Conservation (phyloP, 1,140 invertebrate species). For the Drosophila auraria region DNA sequence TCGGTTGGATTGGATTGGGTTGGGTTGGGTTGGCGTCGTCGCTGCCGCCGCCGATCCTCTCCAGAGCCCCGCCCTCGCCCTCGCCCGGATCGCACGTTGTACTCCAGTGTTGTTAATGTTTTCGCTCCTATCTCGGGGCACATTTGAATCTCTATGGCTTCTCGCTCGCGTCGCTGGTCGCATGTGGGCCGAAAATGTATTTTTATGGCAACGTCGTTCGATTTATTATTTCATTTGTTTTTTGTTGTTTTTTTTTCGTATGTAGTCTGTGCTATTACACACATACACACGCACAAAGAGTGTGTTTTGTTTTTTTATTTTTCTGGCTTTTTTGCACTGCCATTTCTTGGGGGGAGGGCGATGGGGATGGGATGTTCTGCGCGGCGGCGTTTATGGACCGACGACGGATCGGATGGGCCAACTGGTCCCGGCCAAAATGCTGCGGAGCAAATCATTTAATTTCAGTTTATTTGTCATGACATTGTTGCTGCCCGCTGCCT, state of each 20-base stretch:
- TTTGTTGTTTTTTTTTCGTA: conserved; percentile 8
- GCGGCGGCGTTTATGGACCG: conserved; percentile 23
- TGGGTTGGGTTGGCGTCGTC: neutral
- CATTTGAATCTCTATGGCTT: conserved; percentile 78
- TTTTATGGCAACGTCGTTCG: conserved; percentile 77
- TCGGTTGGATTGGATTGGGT: conserved; percentile 13
- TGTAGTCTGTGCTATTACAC: conserved; percentile 23
- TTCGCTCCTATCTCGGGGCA: conserved; percentile 64
- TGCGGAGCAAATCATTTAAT: conserved; percentile 56
- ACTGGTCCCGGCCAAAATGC: conserved; percentile 39
- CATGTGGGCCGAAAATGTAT: conserved; percentile 81
- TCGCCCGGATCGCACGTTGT: conserved; percentile 53
- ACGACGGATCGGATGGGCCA: conserved; percentile 35
- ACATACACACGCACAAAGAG: conserved; percentile 12
- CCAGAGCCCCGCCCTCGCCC: conserved; percentile 32
- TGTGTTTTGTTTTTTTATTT: conserved; percentile 5
- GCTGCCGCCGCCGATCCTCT: neutral
- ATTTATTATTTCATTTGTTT: conserved; percentile 52
- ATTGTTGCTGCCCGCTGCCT: conserved; percentile 37
- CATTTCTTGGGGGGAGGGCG: conserved; percentile 34
- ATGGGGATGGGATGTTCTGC: conserved; percentile 27
- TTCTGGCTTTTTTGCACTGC: conserved; percentile 12
- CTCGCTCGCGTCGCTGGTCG: conserved; percentile 44
- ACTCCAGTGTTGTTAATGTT: conserved; percentile 51
- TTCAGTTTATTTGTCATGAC: conserved; percentile 57